phyloP scores from a whole-genome alignment of 2,888 invertebrate genomes.

The Sphecodes monilicornis region DNA sequence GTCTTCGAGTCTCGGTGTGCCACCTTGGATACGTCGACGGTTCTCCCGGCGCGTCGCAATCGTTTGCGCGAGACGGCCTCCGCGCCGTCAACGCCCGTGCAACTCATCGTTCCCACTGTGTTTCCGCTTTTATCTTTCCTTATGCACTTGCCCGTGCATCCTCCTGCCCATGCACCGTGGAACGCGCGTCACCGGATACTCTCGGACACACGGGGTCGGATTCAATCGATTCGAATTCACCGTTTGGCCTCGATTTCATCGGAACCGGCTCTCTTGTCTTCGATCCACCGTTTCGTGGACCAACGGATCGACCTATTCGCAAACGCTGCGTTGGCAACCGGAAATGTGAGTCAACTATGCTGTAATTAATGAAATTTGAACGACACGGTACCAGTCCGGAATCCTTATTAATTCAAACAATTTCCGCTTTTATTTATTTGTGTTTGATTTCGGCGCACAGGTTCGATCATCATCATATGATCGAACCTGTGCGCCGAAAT shows the following conservation, averaged over 20 bases:
- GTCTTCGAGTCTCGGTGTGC: constrained; percentile 34
- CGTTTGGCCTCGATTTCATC: constrained; percentile 8
- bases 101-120: constrained; percentile 23
- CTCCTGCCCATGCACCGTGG: neutral
- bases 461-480: too few species aligned
- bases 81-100: constrained; percentile 33
- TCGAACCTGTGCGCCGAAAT: too few species aligned
- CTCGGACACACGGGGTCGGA: neutral
- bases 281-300: neutral
- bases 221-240: constrained; percentile 48
- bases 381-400: neutral
- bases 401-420: too few species aligned
- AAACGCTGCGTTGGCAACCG: neutral
- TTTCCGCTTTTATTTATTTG: too few species aligned
- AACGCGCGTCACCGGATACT: neutral
- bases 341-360: neutral
- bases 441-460: too few species aligned
- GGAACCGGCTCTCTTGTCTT: neutral
- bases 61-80: constrained; percentile 39
- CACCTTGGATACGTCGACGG: constrained; percentile 58
- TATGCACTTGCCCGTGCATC: neutral
- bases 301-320: neutral
- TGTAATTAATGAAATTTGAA: neutral
- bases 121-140: constrained; percentile 14
- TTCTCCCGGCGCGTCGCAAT: constrained; percentile 54